phyloP scores from a whole-genome alignment of 2,113 vertebrate species.

The Triplophysa siluroides region DNA sequence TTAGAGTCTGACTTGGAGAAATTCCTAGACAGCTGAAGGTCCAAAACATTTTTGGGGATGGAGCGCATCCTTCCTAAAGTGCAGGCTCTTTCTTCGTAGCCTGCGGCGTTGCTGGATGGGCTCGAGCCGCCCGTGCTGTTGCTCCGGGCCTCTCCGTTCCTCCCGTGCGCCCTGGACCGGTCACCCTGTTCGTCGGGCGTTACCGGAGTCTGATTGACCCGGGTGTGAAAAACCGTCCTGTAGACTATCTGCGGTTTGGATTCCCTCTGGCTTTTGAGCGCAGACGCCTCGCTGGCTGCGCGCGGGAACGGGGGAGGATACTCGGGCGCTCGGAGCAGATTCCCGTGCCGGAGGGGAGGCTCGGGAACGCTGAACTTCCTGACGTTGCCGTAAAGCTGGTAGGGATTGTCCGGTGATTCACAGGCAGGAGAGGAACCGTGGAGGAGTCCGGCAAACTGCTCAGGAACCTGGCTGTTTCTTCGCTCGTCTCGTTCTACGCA shows the following conservation, averaged over 20 bases:
- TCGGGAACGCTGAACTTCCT: constrained; percentile 65
- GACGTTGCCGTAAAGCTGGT: constrained; percentile 85
- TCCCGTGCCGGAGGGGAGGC: constrained; percentile 57
- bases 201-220: constrained; percentile 74
- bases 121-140: constrained; percentile 62
- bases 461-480: constrained; percentile 83
- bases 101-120: constrained; percentile 64
- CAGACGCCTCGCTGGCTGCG: constrained; percentile 64
- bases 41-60: constrained; percentile 85
- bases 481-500: constrained; percentile 71
- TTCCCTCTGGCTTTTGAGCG: constrained; percentile 65
- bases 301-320: constrained; percentile 58
- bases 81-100: constrained; percentile 88
- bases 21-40: constrained; percentile 88
- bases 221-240: constrained; percentile 92
- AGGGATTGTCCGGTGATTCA: constrained; percentile 90
- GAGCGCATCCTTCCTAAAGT: constrained; percentile 94
- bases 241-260: constrained; percentile 89
- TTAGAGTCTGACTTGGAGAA: constrained; percentile 96
- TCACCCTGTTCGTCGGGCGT: constrained; percentile 39
- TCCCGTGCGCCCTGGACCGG: constrained; percentile 59
- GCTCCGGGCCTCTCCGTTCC: constrained; percentile 75
- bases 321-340: constrained; percentile 69
- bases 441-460: constrained; percentile 92
- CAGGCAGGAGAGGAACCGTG: constrained; percentile 94